Conservation (phyloP, 1,140 invertebrate species). For the Chrysomallon squamiferum region DNA sequence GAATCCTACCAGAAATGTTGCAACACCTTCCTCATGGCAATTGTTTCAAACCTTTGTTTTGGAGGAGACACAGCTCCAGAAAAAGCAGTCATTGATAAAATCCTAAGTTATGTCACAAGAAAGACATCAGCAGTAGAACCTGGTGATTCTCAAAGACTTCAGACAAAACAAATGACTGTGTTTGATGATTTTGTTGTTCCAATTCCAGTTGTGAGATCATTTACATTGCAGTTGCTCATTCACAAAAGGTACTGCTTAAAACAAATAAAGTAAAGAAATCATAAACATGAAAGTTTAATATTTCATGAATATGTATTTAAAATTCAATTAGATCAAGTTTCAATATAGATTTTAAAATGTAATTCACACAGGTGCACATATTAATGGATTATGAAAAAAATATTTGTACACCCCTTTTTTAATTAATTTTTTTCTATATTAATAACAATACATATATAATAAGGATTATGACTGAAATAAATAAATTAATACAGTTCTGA, state of each 20-base stretch:
- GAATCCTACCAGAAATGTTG: conserved; percentile 30
- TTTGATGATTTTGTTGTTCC: conserved; percentile 49
- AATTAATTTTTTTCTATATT: too few relatives aligned
- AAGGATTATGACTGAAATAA: too few relatives aligned
- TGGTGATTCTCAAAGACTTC: neutral
- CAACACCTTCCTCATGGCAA: conserved; percentile 52
- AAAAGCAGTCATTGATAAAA: conserved; percentile 10
- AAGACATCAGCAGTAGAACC: conserved; percentile 5
- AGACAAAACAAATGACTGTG: conserved; percentile 42
- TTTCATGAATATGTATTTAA: too few relatives aligned
- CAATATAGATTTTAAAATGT: too few relatives aligned
- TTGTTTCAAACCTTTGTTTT: conserved; percentile 53
- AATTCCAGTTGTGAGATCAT: conserved; percentile 51
- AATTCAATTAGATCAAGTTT: too few relatives aligned
- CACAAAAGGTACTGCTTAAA: conserved; percentile 41
- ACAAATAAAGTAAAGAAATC: too few relatives aligned
- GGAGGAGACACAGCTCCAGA: conserved; percentile 18
- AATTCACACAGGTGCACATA: too few relatives aligned
- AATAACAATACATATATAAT: too few relatives aligned
- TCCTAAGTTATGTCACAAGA: conserved; percentile 40
- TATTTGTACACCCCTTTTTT: too few relatives aligned
- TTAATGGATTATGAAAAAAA: too few relatives aligned
- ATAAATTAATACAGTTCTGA: too few relatives aligned
- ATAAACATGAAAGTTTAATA: too few relatives aligned
- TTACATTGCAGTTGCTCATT: conserved; percentile 46